A percentile compares a stretch with the other conserved stretches of the same genome.
Conservation (phyloP, 2,888 invertebrate genomes). For the Dorcus parallelipipedus region DNA sequence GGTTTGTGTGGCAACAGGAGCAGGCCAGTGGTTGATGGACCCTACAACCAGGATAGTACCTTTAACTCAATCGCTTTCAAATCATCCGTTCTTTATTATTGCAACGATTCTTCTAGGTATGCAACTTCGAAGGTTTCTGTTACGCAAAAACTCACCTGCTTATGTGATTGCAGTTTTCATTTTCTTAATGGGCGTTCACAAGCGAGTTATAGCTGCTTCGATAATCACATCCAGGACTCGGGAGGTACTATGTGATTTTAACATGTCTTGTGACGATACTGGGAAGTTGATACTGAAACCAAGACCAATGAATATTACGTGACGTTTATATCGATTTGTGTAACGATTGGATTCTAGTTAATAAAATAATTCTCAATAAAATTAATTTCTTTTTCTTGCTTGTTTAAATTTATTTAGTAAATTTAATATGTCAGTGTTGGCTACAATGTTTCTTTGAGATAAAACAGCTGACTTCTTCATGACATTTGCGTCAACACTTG, state of each 20-base stretch:
- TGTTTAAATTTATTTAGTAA: background rate
- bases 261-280: conserved; percentile 97
- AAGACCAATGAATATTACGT: conserved; percentile 58
- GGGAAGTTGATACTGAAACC: conserved; percentile 94
- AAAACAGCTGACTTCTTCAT: background rate
- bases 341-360: conserved; percentile 4
- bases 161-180: conserved; percentile 63
- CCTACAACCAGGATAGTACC: conserved; percentile 90
- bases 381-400: background rate
- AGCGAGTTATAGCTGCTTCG: conserved; percentile 93
- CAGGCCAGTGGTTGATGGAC: conserved; percentile 95
- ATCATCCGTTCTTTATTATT: conserved; percentile 92
- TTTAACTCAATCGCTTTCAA: conserved; percentile 84
- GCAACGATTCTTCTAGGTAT: conserved; percentile 72
- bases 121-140: background rate
- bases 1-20: conserved; percentile 87
- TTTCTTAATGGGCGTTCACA: conserved; percentile 90
- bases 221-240: conserved; percentile 91
- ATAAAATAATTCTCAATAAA: conserved; percentile 9
- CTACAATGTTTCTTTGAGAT: background rate
- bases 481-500: background rate
- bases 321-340: conserved; percentile 31
- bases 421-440: background rate
- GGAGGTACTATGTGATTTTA: conserved; percentile 88
- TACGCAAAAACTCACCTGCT: background rate